These are phyloP conservation scores for Ostrea edulis DNA, from an alignment of 1,140 invertebrate genomes.

Conservation along the genomic window DNA sequence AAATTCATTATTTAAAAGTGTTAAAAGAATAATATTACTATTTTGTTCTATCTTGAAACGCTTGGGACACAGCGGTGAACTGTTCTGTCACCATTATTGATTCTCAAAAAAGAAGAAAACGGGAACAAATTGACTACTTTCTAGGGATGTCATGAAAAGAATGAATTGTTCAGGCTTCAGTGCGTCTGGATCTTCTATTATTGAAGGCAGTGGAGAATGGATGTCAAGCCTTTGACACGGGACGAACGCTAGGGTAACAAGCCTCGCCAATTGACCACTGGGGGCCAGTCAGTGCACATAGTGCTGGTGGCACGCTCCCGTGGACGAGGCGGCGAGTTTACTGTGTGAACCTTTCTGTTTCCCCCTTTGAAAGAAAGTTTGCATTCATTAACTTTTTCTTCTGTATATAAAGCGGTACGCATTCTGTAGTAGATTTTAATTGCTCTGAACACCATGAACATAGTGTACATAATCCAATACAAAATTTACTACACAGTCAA, in stretches of 20 bases:
- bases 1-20: constrained; percentile 35
- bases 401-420: not conserved
- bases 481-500: too few species aligned
- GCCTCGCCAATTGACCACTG: constrained; percentile 19
- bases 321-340: not conserved
- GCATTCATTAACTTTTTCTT: constrained; percentile 17
- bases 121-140: constrained; percentile 33
- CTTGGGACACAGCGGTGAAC: constrained; percentile 18
- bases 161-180: constrained; percentile 5
- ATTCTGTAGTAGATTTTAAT: not conserved
- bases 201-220: not conserved
- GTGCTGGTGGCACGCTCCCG: not conserved
- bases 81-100: constrained; percentile 18
- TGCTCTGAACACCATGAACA: too few species aligned
- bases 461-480: too few species aligned
- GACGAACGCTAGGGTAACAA: constrained; percentile 21
- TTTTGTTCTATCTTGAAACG: not conserved
- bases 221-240: constrained; percentile 30
- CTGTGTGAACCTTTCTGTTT: not conserved
- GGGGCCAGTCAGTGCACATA: not conserved
- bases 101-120: constrained; percentile 20
- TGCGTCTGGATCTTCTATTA: constrained; percentile 6
- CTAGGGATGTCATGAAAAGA: constrained; percentile 31
- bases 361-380: constrained; percentile 1
- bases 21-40: not conserved